Percentiles rank a stretch among this genome's conserved stretches.
phyloP scores from a whole-genome alignment of 2,797 vertebrate species.

The Lepus oiostolus region DNA sequence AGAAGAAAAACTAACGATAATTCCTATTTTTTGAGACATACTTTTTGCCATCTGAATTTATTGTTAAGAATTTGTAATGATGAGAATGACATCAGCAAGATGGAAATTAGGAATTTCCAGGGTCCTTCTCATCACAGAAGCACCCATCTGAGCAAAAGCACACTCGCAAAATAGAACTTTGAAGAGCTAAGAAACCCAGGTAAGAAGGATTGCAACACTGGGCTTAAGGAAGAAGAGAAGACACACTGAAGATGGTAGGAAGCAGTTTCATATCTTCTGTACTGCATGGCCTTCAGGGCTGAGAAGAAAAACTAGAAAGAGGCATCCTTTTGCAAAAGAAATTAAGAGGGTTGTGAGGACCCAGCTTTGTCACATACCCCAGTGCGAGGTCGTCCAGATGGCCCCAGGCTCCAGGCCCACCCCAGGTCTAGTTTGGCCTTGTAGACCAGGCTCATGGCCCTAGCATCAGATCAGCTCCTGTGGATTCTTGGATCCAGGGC shows the following conservation, averaged over 20 bases:
- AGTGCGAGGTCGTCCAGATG: background rate
- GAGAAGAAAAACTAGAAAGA: background rate
- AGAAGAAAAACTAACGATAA: conserved; percentile 30
- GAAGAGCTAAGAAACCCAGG: background rate
- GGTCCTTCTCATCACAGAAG: background rate
- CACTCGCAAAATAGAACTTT: background rate
- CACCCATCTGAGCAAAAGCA: background rate
- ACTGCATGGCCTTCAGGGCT: background rate
- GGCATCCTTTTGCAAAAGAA: background rate
- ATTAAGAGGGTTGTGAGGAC: background rate
- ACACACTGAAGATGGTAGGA: background rate
- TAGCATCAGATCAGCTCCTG: background rate
- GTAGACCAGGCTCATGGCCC: no score
- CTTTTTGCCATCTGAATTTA: conserved; percentile 27
- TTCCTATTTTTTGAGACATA: background rate
- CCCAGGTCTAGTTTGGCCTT: no score
- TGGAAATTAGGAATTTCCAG: background rate
- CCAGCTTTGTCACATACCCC: background rate
- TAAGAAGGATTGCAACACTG: background rate
- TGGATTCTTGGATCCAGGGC: background rate
- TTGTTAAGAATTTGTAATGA: background rate
- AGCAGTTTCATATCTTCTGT: no score
- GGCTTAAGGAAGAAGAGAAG: background rate
- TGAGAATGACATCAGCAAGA: background rate
- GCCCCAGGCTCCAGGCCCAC: background rate